Evolutionary conservation across 2,113 vertebrate species (phyloP), one percentile per base, ranked within the genome.

Genomic region (Rhodinocichla rosea): DNA sequence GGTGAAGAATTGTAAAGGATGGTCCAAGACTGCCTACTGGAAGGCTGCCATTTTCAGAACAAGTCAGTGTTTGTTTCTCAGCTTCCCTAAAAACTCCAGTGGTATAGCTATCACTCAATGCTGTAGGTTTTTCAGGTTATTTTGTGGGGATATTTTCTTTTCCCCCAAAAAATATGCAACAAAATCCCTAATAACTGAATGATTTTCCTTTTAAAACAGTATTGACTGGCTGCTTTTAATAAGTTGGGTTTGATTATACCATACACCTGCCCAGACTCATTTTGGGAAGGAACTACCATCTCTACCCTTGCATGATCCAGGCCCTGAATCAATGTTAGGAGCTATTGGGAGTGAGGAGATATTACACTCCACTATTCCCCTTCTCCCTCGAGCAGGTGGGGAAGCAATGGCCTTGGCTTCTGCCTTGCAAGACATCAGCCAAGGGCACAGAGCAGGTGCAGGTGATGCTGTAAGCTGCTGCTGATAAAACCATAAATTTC

Each of bases 331-430:
- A 50, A 55, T 0, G 0, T 76, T n/a, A 71, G 39, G 49, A 68
- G 5, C 14, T 50, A 12, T 18, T 70, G 85, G 52, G 60, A 93
- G 15, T 2, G 10, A 44, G 56, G 24, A 89, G 40, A 50, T 8
- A 9, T 74, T 52, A 23, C 22, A 24, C 13, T 94, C 57, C 7
- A 1, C 40, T 82, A 76, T 84, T 92, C 78, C 50, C 49, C 21
- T 91, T 83, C 53, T 89, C 87, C 65, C 87, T 87, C 0, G 2
- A 91, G 81, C 65, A 91, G 74, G 40, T 77, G 67, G 67, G 28
- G 11, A 87, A 85, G 27, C 53, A 96, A 90, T 40, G 69, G 89
- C 47, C 33, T 90, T 96, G 86, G 73, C 63, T 92, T 74, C 83
- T 67, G 52, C 20, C 35, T 88, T 35, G 5, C 49, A 55, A 89